A percentile compares a stretch with the other conserved stretches of the same genome.
Conservation (phyloP, 2,113 vertebrate genomes). For the Vidua chalybeata region DNA sequence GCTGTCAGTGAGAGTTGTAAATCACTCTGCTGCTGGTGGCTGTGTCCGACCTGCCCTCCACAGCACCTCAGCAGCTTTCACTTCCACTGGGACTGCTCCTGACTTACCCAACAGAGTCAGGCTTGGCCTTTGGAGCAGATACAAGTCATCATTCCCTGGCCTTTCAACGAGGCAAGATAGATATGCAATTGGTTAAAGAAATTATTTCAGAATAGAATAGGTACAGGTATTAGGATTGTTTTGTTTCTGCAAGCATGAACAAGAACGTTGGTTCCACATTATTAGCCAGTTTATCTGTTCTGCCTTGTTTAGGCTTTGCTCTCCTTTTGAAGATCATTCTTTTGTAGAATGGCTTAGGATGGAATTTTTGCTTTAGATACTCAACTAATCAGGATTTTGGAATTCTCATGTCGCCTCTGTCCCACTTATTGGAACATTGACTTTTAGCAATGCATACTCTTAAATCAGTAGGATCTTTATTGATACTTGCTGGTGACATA, state of each 20-base stretch:
- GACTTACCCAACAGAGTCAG: background rate
- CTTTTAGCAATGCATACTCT: background rate
- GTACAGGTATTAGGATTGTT: background rate
- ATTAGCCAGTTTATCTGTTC: background rate
- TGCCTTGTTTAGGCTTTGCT: background rate
- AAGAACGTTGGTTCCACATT: background rate
- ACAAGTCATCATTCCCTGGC: background rate
- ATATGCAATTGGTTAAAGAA: background rate
- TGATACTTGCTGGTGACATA: background rate
- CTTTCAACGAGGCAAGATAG: slow-evolving; percentile 11
- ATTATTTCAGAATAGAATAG: background rate
- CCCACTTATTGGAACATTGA: slow-evolving; percentile 40
- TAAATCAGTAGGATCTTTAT: slow-evolving; percentile 8
- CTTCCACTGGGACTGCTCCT: background rate
- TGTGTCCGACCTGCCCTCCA: background rate
- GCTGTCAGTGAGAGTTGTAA: background rate
- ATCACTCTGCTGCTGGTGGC: background rate
- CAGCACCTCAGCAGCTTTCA: background rate
- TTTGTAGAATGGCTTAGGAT: background rate
- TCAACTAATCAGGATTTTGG: background rate
- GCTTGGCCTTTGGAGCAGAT: background rate
- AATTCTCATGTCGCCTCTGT: slow-evolving; percentile 31
- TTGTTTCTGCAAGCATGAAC: background rate
- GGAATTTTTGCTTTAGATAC: background rate
- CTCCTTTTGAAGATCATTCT: background rate